Base-by-base conservation (phyloP, 1,140 invertebrate species). In the Drosophila varians region DNA sequence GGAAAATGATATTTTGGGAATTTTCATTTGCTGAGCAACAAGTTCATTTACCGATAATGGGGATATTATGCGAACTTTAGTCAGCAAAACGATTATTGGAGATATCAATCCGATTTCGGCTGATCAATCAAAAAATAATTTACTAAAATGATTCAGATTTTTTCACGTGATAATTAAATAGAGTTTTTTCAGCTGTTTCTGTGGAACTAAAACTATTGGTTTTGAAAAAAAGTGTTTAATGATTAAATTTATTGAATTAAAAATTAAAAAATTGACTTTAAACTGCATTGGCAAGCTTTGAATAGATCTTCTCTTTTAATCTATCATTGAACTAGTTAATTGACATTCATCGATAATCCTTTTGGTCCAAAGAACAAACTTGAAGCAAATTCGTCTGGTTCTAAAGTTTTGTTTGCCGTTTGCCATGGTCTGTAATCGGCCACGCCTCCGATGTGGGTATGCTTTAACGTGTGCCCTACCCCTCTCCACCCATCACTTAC, bases 381-480 rank as follows among this genome's bases (percentile, higher is more conserved):
- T 16, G 0, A 26, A 16, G 14, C n/a, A n/a, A 11, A 16, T 23
- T 65, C 21, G 36, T 25, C 1, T 6, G n/a, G 21, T 52, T 65
- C 60, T 21, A 25, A 7, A 3, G 9, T 23, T 38, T 34, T 21
- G 3, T 43, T 45, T 28, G 19, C 11, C 12, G 12, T 52, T 53
- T 26, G 42, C 68, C 68, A 62, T 54, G 56, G 69, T 72, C 28
- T 31, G 4, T 36, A 45, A 51, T 71, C 66, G 28, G 38, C 65
- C 65, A 70, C 65, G 62, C 56, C 62, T 60, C 31, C 68, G 45
- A 53, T 23, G 34, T 72, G 48, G 56, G 47, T 26, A 60, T 25
- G 69, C 66, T 71, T 61, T 71, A 49, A 71, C 16, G 3, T 9
- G 5, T 11, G 34, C 25, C 56, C 34, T 25, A 16, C 56, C 18